phyloP scores from a whole-genome alignment of 2,888 invertebrate species.

The Drosophila neutralis region DNA sequence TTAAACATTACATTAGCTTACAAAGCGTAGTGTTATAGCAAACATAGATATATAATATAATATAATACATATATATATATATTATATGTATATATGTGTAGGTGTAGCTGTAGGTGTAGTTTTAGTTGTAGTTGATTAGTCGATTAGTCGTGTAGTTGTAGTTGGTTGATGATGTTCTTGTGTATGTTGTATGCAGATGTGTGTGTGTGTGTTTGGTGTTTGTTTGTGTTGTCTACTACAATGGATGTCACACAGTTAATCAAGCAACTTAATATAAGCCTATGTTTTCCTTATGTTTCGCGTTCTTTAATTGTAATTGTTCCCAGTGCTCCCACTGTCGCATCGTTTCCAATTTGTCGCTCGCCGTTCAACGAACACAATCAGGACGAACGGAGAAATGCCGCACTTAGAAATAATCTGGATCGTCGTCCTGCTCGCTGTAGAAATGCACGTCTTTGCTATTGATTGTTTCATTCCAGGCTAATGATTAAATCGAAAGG shows the following conservation, averaged over 20 bases:
- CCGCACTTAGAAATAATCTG: background rate
- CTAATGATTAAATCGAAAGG: constrained; percentile 82
- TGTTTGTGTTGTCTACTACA: background rate
- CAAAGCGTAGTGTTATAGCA: constrained; percentile 69
- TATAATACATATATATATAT: constrained; percentile 13
- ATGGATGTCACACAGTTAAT: background rate
- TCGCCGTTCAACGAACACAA: background rate
- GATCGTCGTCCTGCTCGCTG: constrained; percentile 85
- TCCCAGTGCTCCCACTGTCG: background rate
- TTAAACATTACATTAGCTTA: constrained; percentile 63
- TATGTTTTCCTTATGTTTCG: background rate
- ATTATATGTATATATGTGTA: constrained; percentile 6
- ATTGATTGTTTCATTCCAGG: constrained; percentile 90
- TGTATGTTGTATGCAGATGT: background rate
- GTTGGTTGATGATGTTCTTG: constrained; percentile 12
- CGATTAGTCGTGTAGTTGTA: background rate
- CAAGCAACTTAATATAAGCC: constrained; percentile 3
- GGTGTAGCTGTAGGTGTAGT: constrained; percentile 6
- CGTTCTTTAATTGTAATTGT: background rate
- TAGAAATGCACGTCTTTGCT: constrained; percentile 87
- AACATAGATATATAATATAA: constrained; percentile 36
- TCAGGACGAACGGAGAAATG: background rate
- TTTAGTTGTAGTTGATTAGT: constrained; percentile 1
- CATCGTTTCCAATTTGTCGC: background rate
- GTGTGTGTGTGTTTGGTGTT: background rate